phyloP scores from a whole-genome alignment of 1,140 invertebrate species.

The Arctopsyche grandis region DNA sequence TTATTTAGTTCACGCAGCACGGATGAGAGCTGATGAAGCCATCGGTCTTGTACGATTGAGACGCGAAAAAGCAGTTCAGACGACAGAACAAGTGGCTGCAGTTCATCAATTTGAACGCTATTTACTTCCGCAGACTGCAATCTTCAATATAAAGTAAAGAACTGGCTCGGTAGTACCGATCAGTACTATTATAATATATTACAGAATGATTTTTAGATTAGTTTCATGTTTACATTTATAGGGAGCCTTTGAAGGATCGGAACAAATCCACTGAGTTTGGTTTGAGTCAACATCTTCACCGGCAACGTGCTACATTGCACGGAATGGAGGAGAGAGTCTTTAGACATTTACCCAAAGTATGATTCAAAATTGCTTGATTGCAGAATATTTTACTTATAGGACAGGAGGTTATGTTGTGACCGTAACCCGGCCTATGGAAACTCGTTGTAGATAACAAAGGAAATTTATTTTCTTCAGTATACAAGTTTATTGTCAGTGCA shows the following conservation, averaged over 20 bases:
- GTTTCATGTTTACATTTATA: conserved; percentile 26
- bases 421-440: too few relatives aligned
- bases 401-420: too few relatives aligned
- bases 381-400: too few relatives aligned
- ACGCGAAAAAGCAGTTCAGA: conserved; percentile 83
- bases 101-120: conserved; percentile 86
- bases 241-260: conserved; percentile 48
- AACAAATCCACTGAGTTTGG: conserved; percentile 72
- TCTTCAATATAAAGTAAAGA: conserved; percentile 75
- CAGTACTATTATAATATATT: too few relatives aligned
- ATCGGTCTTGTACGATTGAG: conserved; percentile 84
- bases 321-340: conserved; percentile 83
- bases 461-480: too few relatives aligned
- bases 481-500: too few relatives aligned
- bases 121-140: conserved; percentile 80
- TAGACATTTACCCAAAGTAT: conserved; percentile 82
- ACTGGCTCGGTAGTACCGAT: too few relatives aligned
- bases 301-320: conserved; percentile 80
- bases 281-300: conserved; percentile 75
- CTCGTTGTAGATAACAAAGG: too few relatives aligned
- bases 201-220: too few relatives aligned
- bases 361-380: not conserved
- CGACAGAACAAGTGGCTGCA: conserved; percentile 81
- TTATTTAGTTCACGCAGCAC: conserved; percentile 83
- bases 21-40: conserved; percentile 81